These are phyloP conservation scores for Crocodylus rhombifer DNA, from an alignment of 2,797 vertebrate species.

Conservation along the genomic window DNA sequence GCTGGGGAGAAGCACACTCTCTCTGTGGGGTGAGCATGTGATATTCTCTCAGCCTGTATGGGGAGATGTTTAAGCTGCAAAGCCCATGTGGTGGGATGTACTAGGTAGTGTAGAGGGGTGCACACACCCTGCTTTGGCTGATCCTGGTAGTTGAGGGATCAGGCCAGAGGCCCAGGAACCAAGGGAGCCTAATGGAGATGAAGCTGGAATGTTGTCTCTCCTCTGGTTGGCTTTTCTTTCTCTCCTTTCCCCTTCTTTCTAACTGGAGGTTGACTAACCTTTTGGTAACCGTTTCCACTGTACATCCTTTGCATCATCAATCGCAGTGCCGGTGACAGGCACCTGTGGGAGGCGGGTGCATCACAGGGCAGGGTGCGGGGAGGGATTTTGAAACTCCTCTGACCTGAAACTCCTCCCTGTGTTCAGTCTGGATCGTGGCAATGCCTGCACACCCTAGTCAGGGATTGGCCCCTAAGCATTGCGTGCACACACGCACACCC, in stretches of 20 bases:
- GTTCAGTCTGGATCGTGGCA: not conserved
- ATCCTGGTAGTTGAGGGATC: not conserved
- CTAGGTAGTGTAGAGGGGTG: not conserved
- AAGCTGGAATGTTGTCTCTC: conserved; percentile 58
- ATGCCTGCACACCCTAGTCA: not conserved
- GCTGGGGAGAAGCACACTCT: fast-evolving
- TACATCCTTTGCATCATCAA: conserved; percentile 3
- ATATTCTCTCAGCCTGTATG: not conserved
- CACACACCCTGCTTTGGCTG: not conserved
- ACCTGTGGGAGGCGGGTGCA: not conserved
- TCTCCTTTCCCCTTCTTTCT: conserved; percentile 65
- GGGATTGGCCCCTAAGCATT: not conserved
- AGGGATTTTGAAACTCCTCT: not conserved
- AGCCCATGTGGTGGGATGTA: not conserved
- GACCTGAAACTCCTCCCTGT: not conserved
- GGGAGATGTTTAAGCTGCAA: not conserved
- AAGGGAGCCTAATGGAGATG: conserved; percentile 50
- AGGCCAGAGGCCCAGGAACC: conserved; percentile 38
- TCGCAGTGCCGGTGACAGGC: not conserved
- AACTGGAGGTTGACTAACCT: conserved; percentile 71
- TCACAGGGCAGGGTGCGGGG: fast-evolving
- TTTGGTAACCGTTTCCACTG: conserved; percentile 40
- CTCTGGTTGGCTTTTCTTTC: conserved; percentile 71
- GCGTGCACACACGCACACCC: not conserved
- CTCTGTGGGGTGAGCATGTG: not conserved